A percentile compares a stretch with the other conserved stretches of the same genome.
These are phyloP conservation scores for Scaptodrosophila latifasciaeformis DNA, from an alignment of 2,888 invertebrate species.

Conservation along the genomic window DNA sequence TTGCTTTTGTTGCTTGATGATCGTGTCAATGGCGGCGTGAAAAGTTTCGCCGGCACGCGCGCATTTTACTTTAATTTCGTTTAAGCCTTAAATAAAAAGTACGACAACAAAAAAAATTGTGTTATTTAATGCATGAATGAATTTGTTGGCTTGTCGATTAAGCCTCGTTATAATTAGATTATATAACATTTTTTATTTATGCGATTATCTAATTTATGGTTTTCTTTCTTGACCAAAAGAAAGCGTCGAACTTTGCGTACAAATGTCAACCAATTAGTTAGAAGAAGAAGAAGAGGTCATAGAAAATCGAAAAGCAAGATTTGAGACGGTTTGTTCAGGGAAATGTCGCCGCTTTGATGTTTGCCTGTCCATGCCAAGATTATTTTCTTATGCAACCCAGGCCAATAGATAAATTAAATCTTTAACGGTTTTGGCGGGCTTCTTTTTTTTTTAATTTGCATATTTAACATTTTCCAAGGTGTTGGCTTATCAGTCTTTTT, in stretches of 20 bases:
- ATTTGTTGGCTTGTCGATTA: background rate
- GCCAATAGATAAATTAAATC: too few species aligned
- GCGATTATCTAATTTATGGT: constrained; percentile 5
- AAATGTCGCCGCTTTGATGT: constrained; percentile 26
- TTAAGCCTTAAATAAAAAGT: background rate
- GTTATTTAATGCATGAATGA: constrained; percentile 2
- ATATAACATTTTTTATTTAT: constrained; percentile 38
- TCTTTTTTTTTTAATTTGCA: too few species aligned
- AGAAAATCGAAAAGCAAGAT: too few species aligned
- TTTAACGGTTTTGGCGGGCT: too few species aligned
- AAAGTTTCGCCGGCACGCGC: constrained; percentile 60
- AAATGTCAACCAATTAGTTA: constrained; percentile 46
- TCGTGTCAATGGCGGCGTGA: constrained; percentile 21
- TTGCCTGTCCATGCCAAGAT: too few species aligned
- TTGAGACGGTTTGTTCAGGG: constrained; percentile 24
- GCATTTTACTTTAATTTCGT: constrained; percentile 35
- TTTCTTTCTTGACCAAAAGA: constrained; percentile 40
- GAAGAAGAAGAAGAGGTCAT: too few species aligned
- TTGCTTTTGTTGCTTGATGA: background rate
- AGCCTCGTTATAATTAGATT: constrained; percentile 62
- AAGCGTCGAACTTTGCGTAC: constrained; percentile 42
- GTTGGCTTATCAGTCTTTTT: too few species aligned
- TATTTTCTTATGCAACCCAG: too few species aligned
- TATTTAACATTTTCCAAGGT: too few species aligned
- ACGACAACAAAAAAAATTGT: background rate